phyloP scores from a whole-genome alignment of 2,888 invertebrate genomes.

The Drosophila antonietae region DNA sequence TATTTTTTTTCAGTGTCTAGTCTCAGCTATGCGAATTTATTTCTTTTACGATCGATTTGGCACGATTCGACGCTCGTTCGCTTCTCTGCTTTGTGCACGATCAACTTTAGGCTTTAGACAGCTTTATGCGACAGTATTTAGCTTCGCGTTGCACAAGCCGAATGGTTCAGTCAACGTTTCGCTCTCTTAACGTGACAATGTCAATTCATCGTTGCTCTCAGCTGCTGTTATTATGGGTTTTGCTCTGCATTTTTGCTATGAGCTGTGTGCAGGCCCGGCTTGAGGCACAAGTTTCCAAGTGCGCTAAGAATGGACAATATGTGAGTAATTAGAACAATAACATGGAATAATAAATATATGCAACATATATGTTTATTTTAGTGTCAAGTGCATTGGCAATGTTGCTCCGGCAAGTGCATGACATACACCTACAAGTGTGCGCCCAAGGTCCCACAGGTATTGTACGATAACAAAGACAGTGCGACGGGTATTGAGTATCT shows the following conservation, averaged over 20 bases:
- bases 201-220: slow-evolving; percentile 23
- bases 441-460: slow-evolving; percentile 33
- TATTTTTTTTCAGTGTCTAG: slow-evolving; percentile 20
- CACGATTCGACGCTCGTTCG: slow-evolving; percentile 1
- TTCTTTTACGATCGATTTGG: slow-evolving; percentile 7
- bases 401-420: slow-evolving; percentile 82
- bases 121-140: slow-evolving; percentile 32
- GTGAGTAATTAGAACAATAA: slow-evolving; percentile 58
- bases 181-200: slow-evolving; percentile 56
- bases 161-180: slow-evolving; percentile 59
- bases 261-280: slow-evolving; percentile 12
- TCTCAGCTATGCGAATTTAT: slow-evolving; percentile 13
- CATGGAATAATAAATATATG: too few relatives aligned
- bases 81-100: slow-evolving; percentile 6
- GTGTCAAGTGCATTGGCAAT: slow-evolving; percentile 82
- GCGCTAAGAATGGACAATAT: slow-evolving; percentile 68
- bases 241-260: slow-evolving; percentile 34
- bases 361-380: slow-evolving; percentile 29
- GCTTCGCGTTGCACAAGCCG: slow-evolving; percentile 14
- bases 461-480: not conserved
- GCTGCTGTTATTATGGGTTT: slow-evolving; percentile 26
- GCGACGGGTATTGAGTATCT: not conserved
- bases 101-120: slow-evolving; percentile 15
- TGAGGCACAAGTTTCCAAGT: slow-evolving; percentile 25
- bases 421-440: slow-evolving; percentile 75